Base-by-base conservation (phyloP, 2,888 invertebrate genomes). In the Strigamia transsilvanica region DNA sequence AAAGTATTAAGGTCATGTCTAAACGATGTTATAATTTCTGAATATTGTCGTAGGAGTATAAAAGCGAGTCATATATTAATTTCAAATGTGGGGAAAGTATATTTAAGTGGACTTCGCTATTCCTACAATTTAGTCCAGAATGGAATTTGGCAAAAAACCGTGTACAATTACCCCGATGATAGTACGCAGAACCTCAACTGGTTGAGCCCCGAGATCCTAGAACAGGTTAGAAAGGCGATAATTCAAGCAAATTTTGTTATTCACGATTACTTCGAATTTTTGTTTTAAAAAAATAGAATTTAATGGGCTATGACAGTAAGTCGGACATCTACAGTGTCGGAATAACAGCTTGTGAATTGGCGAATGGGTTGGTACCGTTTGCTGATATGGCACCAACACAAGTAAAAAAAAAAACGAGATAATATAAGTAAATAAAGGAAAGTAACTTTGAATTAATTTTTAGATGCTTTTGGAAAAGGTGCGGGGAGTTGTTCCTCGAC, bases 311-410 rank as follows among this genome's bases (percentile, higher is more conserved):
- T 87, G 94, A 94, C 86, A 93, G 93, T 86, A 94, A 94, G 85
- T 94, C 96, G 0, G 98, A 98, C 88, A 92, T 97, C 15, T 98
- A 98, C 87, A 97, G 97, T 83, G 86, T 97, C 66, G 98, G 98
- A 27, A 94, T 97, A 84, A 91, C 94, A 5, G 91, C 93, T 79
- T 97, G 96, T 87, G 96, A 96, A 88, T 88, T 96, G 83, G 95
- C 94, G 66, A 97, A 97, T 88, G 97, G 97, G 0, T 91, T 93
- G 42, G 94, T 94, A 84, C 97, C 97, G 0, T 97, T 95, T 88
- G 91, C 92, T 0, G 95, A 94, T 85, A 93, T 95, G 86, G 91
- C 94, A 7, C 93, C 92, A n/a, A 95, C 97, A 0, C 88, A 88
- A 86, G 87, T 83, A 34, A 27, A 15, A 9, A 80, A 34, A 27